Base-by-base conservation (phyloP, 2,888 invertebrate genomes). In the Zonitis immaculata region DNA sequence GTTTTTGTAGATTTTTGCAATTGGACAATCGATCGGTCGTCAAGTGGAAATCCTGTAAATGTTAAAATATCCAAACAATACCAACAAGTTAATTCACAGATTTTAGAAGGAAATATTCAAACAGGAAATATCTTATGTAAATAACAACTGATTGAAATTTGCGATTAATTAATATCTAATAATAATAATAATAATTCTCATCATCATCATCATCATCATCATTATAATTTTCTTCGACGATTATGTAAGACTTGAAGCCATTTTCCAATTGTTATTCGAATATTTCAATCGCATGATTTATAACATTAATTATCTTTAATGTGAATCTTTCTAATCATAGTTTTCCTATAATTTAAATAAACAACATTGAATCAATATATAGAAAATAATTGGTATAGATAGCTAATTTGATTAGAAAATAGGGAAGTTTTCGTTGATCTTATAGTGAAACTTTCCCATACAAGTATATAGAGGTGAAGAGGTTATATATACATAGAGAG, bases 401-500 rank as follows among this genome's bases (percentile, higher is more conserved):
- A 7, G 14, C 6, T 22, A 4, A 5, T 22, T 22, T 22, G 22
- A 22, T 4, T 22, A 22, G 26, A 4, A n/a, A 6, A 39, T 39
- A 11, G 39, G 39, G 39, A 39, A 39, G 39, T 39, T 6, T 39
- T 14, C 5, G 22, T 4, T 22, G 22, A 22, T 4, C 3, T 4
- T 22, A 3, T 3, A 22, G 5, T 3, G 5, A 11, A 39, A 39
- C 39, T 39, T 39, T 39, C 39, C 39, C 39, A 39, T 32, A 6
- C 1, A 18, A 11, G 6, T 8, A 20, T 3, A 39, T 1, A 1
- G 11, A 39, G 60, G 60, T 62, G 54, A 54, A 56, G 54, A 62
- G 61, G 60, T 62, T 57, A 56, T n/a, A n/a, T n/a, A n/a, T n/a
- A n/a, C n/a, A n/a, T 44, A 25, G 6, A 57, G 61, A 54, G 61